phyloP scores from a whole-genome alignment of 2,888 invertebrate genomes.

The Patella caerulea region DNA sequence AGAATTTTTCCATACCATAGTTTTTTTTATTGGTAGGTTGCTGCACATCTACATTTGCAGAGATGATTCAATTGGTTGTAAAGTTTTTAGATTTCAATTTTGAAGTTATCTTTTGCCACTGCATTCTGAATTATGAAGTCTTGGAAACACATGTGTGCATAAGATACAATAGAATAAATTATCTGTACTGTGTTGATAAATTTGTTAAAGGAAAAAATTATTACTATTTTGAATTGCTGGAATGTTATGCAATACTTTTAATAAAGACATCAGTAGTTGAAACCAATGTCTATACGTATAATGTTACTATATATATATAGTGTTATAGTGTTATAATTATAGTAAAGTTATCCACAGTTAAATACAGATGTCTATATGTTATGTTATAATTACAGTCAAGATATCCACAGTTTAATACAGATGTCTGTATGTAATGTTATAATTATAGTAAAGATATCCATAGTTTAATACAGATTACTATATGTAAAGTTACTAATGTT shows the following conservation, averaged over 20 bases:
- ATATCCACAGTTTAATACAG: conserved; percentile 64
- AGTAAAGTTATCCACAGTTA: conserved; percentile 65
- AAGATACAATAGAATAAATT: too few relatives aligned
- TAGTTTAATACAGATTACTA: conserved; percentile 60
- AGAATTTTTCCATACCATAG: too few relatives aligned
- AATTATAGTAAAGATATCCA: conserved; percentile 59
- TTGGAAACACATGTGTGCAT: too few relatives aligned
- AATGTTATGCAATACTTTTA: background rate
- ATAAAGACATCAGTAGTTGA: conserved; percentile 27
- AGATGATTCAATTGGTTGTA: too few relatives aligned
- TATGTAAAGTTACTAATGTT: conserved; percentile 42
- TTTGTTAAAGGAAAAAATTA: too few relatives aligned
- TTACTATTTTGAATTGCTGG: too few relatives aligned
- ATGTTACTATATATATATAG: conserved; percentile 57
- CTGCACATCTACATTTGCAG: too few relatives aligned
- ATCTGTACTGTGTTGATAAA: too few relatives aligned
- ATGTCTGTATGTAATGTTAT: conserved; percentile 46
- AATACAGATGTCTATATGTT: conserved; percentile 56
- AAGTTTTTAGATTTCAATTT: too few relatives aligned
- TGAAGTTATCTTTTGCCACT: conserved; percentile 2
- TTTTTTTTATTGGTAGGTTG: too few relatives aligned
- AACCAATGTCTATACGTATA: conserved; percentile 57
- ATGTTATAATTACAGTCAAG: conserved; percentile 52
- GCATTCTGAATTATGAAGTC: background rate
- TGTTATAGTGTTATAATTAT: conserved; percentile 24